phyloP scores from a whole-genome alignment of 2,113 vertebrate species.

The Passer montanus region DNA sequence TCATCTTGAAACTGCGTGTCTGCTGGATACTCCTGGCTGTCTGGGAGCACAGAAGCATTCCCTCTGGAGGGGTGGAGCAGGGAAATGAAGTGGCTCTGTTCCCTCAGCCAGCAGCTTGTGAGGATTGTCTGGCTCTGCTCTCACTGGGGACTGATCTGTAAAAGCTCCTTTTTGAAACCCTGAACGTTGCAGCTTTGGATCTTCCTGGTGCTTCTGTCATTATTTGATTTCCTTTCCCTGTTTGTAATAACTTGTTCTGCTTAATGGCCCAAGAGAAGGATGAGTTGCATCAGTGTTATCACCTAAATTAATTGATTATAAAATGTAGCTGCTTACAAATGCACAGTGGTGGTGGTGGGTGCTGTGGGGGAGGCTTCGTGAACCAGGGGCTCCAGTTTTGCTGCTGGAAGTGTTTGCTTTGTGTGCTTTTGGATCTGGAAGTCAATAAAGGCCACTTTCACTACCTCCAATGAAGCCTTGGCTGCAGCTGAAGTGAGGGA shows the following conservation, averaged over 20 bases:
- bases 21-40: not conserved
- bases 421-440: not conserved
- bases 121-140: not conserved
- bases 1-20: not conserved
- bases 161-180: not conserved
- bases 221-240: not conserved
- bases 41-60: not conserved
- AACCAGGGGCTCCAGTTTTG: not conserved
- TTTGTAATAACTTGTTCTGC: not conserved
- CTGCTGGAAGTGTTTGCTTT: not conserved
- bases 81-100: not conserved
- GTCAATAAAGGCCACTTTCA: constrained; percentile 28
- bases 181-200: not conserved
- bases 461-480: not conserved
- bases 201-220: not conserved
- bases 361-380: not conserved
- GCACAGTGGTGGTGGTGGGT: not conserved
- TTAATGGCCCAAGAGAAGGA: not conserved
- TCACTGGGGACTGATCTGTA: not conserved
- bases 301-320: not conserved
- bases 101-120: not conserved
- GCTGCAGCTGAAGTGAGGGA: not conserved
- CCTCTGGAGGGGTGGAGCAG: not conserved
- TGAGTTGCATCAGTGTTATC: not conserved
- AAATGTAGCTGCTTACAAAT: not conserved